Percentiles rank a stretch among this genome's conserved stretches.
Conservation (phyloP, 2,888 invertebrate genomes). For the Synergus umbraculus region DNA sequence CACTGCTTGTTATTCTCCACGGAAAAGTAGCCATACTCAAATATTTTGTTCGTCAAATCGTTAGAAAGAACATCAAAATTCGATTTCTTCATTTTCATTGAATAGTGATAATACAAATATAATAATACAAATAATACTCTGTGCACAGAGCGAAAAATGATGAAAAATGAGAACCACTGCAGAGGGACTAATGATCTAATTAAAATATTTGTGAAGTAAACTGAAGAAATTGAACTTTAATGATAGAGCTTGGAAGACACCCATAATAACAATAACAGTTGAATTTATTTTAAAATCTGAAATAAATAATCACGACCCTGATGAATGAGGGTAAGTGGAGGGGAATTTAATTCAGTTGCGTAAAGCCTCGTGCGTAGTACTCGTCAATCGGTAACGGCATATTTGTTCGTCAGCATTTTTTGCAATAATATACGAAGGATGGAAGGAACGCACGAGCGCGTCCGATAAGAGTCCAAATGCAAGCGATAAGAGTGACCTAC, state of each 20-base stretch:
- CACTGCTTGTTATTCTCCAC: conserved; percentile 36
- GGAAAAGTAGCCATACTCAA: not conserved
- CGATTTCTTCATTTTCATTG: too few species aligned
- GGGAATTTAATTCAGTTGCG: conserved; percentile 25
- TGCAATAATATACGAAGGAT: conserved; percentile 32
- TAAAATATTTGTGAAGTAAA: too few species aligned
- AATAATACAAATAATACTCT: too few species aligned
- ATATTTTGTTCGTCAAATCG: not conserved
- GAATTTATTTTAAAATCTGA: too few species aligned
- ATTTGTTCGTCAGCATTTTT: conserved; percentile 33
- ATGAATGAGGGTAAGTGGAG: conserved; percentile 9
- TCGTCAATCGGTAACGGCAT: conserved; percentile 28
- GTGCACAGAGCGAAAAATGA: not conserved
- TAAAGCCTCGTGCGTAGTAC: conserved; percentile 2
- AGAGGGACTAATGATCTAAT: too few species aligned
- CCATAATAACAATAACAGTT: too few species aligned
- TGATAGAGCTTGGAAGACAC: too few species aligned
- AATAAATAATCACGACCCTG: conserved; percentile 2
- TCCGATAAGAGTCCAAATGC: conserved; percentile 69
- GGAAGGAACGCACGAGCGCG: conserved; percentile 43
- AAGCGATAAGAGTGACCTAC: conserved; percentile 73
- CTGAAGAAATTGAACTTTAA: too few species aligned
- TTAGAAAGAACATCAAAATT: too few species aligned
- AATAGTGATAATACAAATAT: too few species aligned
- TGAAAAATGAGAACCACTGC: not conserved